Conservation (phyloP, 2,888 invertebrate species). For the Stenotaenia linearis region DNA sequence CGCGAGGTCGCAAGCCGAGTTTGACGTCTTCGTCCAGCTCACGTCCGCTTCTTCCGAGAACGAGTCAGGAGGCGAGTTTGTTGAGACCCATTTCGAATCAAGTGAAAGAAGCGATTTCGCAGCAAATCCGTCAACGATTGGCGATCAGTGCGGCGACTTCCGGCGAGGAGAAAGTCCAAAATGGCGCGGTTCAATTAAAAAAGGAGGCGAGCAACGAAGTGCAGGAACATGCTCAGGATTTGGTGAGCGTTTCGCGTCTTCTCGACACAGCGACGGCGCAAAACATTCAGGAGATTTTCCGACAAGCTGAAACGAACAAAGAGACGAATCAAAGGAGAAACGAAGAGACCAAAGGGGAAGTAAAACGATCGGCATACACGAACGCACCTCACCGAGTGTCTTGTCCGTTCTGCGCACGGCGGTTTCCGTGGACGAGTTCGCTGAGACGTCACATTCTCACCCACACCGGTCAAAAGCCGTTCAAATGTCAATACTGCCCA, state of each 20-base stretch:
- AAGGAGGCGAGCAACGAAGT: conserved; percentile 42
- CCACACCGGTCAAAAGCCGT: conserved; percentile 93
- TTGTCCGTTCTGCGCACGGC: conserved; percentile 87
- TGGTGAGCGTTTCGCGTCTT: conserved; percentile 70
- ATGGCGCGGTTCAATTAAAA: conserved; percentile 20
- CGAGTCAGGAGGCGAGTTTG: neutral
- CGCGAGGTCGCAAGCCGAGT: conserved; percentile 51
- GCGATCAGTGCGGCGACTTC: neutral
- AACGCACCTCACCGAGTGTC: conserved; percentile 88
- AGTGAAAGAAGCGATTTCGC: conserved; percentile 36
- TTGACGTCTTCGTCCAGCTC: conserved; percentile 6
- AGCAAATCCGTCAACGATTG: conserved; percentile 35
- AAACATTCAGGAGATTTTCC: conserved; percentile 62
- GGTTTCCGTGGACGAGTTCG: conserved; percentile 95
- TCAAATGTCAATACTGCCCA: conserved; percentile 88
- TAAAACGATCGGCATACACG: conserved; percentile 88
- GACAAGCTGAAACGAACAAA: conserved; percentile 50
- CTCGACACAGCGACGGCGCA: conserved; percentile 66
- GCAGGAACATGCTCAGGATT: conserved; percentile 53
- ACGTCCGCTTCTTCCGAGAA: neutral
- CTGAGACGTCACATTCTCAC: conserved; percentile 89
- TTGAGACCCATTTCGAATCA: conserved; percentile 33
- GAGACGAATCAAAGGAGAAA: conserved; percentile 39
- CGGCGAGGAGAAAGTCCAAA: neutral
- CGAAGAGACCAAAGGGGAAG: conserved; percentile 38